These are phyloP conservation scores for Cabera pusaria DNA, from an alignment of 2,888 invertebrate genomes.

Conservation along the genomic window DNA sequence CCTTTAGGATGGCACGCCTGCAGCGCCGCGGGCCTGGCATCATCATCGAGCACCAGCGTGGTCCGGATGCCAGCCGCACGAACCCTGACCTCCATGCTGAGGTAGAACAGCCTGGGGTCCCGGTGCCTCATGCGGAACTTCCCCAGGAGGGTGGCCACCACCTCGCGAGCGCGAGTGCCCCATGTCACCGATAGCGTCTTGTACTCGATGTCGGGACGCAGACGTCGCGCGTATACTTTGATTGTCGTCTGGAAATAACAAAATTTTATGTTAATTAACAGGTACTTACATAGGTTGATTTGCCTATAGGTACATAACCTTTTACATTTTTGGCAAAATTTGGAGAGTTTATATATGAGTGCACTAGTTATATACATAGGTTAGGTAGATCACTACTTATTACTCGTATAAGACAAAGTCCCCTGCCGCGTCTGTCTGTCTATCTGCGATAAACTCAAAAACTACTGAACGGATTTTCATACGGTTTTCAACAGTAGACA, in stretches of 20 bases:
- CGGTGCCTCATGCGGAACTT: slow-evolving; percentile 96
- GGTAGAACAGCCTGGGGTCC: slow-evolving; percentile 95
- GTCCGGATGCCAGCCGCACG: slow-evolving; percentile 92
- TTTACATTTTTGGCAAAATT: too few species aligned
- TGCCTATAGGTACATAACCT: too few species aligned
- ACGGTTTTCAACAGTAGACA: too few species aligned
- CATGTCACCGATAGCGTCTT: slow-evolving; percentile 96
- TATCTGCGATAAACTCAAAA: too few species aligned
- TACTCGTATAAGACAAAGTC: too few species aligned
- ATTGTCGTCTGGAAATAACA: slow-evolving; percentile 91
- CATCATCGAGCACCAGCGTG: slow-evolving; percentile 92
- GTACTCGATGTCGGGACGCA: slow-evolving; percentile 97
- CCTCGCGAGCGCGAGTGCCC: slow-evolving; percentile 94
- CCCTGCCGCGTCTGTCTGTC: too few species aligned
- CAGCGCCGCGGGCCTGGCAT: slow-evolving; percentile 94
- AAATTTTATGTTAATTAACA: too few species aligned
- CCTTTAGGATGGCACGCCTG: slow-evolving; percentile 97
- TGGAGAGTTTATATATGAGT: too few species aligned
- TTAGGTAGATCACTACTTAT: too few species aligned
- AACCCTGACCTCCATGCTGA: slow-evolving; percentile 97
- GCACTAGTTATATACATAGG: too few species aligned
- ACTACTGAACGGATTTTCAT: too few species aligned
- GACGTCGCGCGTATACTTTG: slow-evolving; percentile 94
- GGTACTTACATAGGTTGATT: too few species aligned
- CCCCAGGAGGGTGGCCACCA: slow-evolving; percentile 91